Percentiles rank a stretch among this genome's conserved stretches.
phyloP scores from a whole-genome alignment of 2,797 vertebrate genomes.

The Crax fasciolata region DNA sequence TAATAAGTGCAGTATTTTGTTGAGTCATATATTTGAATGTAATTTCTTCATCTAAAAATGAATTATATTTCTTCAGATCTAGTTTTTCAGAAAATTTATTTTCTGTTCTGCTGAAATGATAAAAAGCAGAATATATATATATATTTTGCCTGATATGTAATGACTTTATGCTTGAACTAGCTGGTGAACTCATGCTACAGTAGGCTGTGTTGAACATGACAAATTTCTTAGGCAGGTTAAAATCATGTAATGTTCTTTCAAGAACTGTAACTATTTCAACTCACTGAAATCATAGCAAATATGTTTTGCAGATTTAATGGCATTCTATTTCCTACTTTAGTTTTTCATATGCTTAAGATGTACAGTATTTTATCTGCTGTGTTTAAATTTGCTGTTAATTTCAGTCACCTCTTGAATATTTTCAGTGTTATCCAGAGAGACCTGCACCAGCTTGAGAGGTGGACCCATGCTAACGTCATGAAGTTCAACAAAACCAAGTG shows the following conservation, averaged over 20 bases:
- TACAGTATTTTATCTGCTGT: background rate
- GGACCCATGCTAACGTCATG: no score
- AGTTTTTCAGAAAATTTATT: background rate
- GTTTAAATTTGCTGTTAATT: background rate
- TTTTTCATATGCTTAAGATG: background rate
- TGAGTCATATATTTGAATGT: background rate
- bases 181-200: background rate
- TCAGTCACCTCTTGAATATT: background rate
- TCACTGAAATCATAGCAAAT: background rate
- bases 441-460: no score
- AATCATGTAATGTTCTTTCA: background rate
- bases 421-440: no score
- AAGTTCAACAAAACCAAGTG: no score
- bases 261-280: background rate
- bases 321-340: background rate
- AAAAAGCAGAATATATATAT: background rate
- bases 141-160: background rate
- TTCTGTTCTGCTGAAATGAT: slow-evolving; percentile 32
- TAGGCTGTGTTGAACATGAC: background rate
- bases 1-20: background rate
- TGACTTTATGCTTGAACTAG: background rate
- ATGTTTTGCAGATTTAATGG: background rate
- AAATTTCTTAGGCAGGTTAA: background rate
- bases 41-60: slow-evolving; percentile 19
- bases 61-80: background rate